Evolutionary conservation across 2,888 invertebrate genomes (phyloP).

Genomic region (Drosophila eohydei): DNA sequence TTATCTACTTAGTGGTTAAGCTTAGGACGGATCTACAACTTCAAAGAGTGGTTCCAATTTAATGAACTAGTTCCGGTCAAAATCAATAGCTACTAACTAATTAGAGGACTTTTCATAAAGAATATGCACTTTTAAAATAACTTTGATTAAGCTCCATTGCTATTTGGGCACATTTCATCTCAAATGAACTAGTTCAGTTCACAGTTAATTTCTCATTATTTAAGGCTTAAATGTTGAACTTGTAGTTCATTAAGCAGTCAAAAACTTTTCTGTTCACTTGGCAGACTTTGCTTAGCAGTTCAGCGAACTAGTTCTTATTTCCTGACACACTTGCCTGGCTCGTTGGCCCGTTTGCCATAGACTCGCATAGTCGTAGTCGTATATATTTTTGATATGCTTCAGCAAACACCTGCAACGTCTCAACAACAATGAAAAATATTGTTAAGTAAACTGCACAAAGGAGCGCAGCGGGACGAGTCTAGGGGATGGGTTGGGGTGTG

Average conservation of each 20-base stretch:
- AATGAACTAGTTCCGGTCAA: conserved; percentile 2
- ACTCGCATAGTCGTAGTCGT: conserved; percentile 30
- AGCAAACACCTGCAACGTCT: conserved; percentile 80
- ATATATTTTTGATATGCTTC: conserved; percentile 75
- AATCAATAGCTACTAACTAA: too few species aligned
- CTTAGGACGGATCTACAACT: too few species aligned
- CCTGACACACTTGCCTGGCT: conserved; percentile 5
- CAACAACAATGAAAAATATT: conserved; percentile 78
- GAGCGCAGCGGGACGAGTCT: conserved; percentile 10
- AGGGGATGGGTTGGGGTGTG: not conserved
- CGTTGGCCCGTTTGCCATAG: conserved; percentile 18
- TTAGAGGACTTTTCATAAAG: not conserved
- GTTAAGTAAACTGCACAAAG: conserved; percentile 66
- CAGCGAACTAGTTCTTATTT: conserved; percentile 19
- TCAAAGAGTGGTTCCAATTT: not conserved
- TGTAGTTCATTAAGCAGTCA: not conserved
- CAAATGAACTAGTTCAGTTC: conserved; percentile 5
- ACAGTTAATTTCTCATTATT: not conserved
- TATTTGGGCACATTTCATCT: not conserved
- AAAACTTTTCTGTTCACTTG: not conserved
- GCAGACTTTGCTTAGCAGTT: not conserved
- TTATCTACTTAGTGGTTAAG: too few species aligned
- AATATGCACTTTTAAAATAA: not conserved
- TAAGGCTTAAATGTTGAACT: conserved; percentile 1
- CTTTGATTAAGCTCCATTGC: not conserved